phyloP scores from a whole-genome alignment of 2,797 vertebrate species.

The Myripristis jacobus region DNA sequence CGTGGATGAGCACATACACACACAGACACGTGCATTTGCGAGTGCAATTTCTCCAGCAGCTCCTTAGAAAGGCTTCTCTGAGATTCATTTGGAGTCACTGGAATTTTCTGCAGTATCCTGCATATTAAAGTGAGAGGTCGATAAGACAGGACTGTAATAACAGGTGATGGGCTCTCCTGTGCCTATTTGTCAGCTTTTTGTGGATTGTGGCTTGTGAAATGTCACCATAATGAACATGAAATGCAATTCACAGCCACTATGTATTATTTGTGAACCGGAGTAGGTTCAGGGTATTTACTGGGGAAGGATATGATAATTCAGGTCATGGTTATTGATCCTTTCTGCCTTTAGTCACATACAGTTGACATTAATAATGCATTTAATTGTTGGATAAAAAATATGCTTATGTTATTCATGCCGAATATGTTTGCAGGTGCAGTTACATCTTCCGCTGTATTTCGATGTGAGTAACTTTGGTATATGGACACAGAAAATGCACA shows the following conservation, averaged over 20 bases:
- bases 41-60: constrained; percentile 61
- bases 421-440: constrained; percentile 53
- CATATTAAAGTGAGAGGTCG: constrained; percentile 73
- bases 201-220: constrained; percentile 57
- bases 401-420: constrained; percentile 47
- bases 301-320: constrained; percentile 38
- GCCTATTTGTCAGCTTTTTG: constrained; percentile 51
- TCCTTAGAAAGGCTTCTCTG: constrained; percentile 61
- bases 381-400: constrained; percentile 50
- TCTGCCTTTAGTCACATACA: constrained; percentile 36
- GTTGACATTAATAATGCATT: constrained; percentile 53
- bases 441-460: constrained; percentile 22
- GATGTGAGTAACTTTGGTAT: constrained; percentile 29
- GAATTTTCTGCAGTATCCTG: constrained; percentile 53
- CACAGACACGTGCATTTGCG: constrained; percentile 52
- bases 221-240: constrained; percentile 54
- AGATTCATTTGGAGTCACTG: constrained; percentile 62
- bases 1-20: constrained; percentile 18
- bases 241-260: constrained; percentile 39
- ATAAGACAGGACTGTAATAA: constrained; percentile 70
- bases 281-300: neutral
- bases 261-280: constrained; percentile 24
- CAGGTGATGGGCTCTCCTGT: constrained; percentile 59
- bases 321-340: constrained; percentile 50
- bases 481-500: constrained; percentile 47